Evolutionary conservation across 1,140 invertebrate genomes (phyloP), one percentile per base, ranked within the genome.

Genomic region (Hycleus phaleratus): DNA sequence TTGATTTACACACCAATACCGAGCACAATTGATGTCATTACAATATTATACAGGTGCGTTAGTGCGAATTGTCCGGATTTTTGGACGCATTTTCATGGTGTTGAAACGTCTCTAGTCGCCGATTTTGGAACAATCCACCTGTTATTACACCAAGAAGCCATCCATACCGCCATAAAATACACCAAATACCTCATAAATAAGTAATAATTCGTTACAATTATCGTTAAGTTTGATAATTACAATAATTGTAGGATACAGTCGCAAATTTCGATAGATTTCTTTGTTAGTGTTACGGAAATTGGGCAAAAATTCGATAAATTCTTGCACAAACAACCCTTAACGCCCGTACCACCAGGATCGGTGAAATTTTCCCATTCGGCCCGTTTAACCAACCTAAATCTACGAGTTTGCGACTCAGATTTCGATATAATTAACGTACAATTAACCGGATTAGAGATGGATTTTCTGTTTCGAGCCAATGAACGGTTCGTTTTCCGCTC

Each of bases 1-100:
- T 69, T 91, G 32, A 76, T 91, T 44, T 84, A 84, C 47, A 73
- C 65, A 39, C 69, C 69, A 10, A 83, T 85, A 62, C 63, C 74
- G 59, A 76, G 56, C 7, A 68, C 61, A 26, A 74, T 76, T 26
- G 85, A 91, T 68, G 76, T 91, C 49, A 77, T 88, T 24, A 84
- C 86, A 57, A 66, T 90, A 46, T 78, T 88, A 3, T 91, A 90
- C 68, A 80, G 88, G 71, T 63, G 89, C 86, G 86, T 90, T 0
- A 79, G 80, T 54, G 84, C 88, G 0, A 82, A 86, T 58, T 93
- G 90, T 73, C 88, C 88, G 2, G 90, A 93, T 71, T 93, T 92
- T 73, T 84, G 84, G 62, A 81, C 81, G 0, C 84, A 89, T 64
- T 93, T 91, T 66, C 86, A 88, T 68, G 86, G 82, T 68, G 86